Conservation (phyloP, 1,140 invertebrate species). For the Zeugodacus cucurbitae region DNA sequence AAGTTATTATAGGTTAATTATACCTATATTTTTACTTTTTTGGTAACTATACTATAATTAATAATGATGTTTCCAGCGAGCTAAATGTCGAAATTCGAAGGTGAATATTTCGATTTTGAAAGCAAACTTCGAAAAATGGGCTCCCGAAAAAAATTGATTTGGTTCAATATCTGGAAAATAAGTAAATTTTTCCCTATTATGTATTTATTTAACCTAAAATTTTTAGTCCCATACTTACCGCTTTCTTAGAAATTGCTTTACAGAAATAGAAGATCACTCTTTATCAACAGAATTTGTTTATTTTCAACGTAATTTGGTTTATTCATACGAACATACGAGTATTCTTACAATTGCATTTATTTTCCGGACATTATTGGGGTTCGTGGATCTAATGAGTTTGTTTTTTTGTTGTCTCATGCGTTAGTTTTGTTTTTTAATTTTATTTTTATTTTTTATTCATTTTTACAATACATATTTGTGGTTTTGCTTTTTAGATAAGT, state of each 20-base stretch:
- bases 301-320: constrained; percentile 24
- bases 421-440: neutral
- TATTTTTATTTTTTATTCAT: neutral
- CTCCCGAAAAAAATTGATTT: too few species aligned
- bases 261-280: neutral
- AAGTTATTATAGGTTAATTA: too few species aligned
- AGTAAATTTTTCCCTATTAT: too few species aligned
- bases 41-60: too few species aligned
- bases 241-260: neutral
- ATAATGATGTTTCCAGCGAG: too few species aligned
- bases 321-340: neutral
- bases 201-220: too few species aligned
- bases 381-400: neutral
- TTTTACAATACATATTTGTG: constrained; percentile 21
- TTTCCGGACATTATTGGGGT: neutral
- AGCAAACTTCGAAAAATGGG: too few species aligned
- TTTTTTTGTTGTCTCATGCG: neutral
- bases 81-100: too few species aligned
- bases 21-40: too few species aligned
- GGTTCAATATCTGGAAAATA: too few species aligned
- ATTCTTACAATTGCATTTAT: constrained; percentile 1
- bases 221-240: neutral
- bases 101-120: too few species aligned
- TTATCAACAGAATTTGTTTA: neutral
- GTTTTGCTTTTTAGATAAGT: constrained; percentile 2